Evolutionary conservation across 2,888 invertebrate genomes (phyloP).

Genomic region (Pachydiplax longipennis): DNA sequence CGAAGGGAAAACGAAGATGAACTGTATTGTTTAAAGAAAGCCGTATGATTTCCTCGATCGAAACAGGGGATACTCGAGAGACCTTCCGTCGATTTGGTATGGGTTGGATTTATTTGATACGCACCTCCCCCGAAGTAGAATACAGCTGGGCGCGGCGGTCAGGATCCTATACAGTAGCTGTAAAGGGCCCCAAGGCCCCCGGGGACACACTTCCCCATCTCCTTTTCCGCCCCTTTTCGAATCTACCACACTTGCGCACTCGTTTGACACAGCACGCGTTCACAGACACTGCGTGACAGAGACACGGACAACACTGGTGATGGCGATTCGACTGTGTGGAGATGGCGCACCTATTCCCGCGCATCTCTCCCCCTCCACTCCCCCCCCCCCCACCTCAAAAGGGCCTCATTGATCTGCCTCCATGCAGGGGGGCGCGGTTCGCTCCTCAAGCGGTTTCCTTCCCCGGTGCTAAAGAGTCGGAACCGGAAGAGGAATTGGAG

Average conservation of each 20-base stretch:
- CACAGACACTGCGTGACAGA: neutral
- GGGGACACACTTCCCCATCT: neutral
- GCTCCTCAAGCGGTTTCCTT: neutral
- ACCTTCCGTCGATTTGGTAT: neutral
- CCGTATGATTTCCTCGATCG: too few relatives aligned
- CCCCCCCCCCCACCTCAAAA: neutral
- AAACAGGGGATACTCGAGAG: too few relatives aligned
- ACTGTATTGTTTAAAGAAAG: too few relatives aligned
- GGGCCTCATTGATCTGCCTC: constrained; percentile 13
- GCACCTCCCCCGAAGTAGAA: constrained; percentile 18
- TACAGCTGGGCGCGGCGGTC: constrained; percentile 5
- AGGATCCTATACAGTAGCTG: constrained; percentile 11
- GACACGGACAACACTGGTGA: neutral
- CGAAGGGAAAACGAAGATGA: too few relatives aligned
- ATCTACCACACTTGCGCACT: neutral
- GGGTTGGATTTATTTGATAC: neutral
- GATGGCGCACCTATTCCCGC: neutral
- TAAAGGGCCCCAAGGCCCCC: neutral
- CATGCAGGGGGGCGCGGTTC: neutral
- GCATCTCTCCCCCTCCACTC: neutral
- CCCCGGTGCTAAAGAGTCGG: neutral
- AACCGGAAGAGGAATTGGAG: neutral
- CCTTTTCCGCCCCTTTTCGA: neutral
- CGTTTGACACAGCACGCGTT: neutral
- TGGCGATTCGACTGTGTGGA: neutral